Percentiles rank a stretch among this genome's conserved stretches.
phyloP scores from a whole-genome alignment of 2,888 invertebrate genomes.

The Priocnemis perturbator region DNA sequence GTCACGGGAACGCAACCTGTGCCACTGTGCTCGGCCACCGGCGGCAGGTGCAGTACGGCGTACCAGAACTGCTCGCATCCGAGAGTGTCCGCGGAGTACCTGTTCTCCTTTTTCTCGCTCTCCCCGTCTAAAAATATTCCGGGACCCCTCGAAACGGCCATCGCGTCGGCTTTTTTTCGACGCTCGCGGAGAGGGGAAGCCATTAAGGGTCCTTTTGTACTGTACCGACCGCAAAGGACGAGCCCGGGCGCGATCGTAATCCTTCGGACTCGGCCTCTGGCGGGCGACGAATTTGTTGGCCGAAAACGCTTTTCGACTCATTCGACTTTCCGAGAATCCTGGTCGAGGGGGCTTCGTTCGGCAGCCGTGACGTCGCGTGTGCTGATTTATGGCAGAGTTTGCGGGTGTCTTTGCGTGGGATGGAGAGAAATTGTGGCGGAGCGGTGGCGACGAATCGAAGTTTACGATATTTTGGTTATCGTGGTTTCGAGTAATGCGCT shows the following conservation, averaged over 20 bases:
- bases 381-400: no score
- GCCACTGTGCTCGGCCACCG: constrained; percentile 58
- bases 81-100: constrained; percentile 33
- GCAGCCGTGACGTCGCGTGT: no score
- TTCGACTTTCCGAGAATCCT: background rate
- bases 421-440: no score
- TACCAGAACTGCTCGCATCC: constrained; percentile 58
- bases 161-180: constrained; percentile 32
- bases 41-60: constrained; percentile 67
- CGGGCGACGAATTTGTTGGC: constrained; percentile 1
- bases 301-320: constrained; percentile 4
- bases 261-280: no score
- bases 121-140: constrained; percentile 59
- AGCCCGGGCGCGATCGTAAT: no score
- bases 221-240: constrained; percentile 38
- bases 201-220: constrained; percentile 61
- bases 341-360: background rate
- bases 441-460: no score
- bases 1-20: constrained; percentile 53
- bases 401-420: no score
- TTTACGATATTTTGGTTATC: no score
- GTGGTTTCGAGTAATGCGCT: no score
- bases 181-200: constrained; percentile 43
- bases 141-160: constrained; percentile 52
- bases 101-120: constrained; percentile 47